These are phyloP conservation scores for Tenebrio molitor DNA, from an alignment of 1,140 invertebrate species.

Conservation along the genomic window DNA sequence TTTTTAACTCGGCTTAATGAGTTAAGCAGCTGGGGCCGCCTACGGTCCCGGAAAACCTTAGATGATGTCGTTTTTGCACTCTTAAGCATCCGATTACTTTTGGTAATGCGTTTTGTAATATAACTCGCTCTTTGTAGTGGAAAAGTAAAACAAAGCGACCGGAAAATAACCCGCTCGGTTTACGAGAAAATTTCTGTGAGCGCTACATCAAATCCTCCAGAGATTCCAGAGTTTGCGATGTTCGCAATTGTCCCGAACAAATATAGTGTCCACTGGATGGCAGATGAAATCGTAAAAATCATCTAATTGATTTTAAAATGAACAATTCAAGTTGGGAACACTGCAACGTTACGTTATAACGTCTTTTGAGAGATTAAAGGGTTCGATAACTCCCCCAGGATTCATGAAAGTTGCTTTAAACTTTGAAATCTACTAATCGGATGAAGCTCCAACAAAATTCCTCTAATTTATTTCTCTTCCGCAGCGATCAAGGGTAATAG, in stretches of 20 bases:
- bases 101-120: conserved; percentile 26
- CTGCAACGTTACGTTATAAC: no score
- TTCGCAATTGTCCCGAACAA: not conserved
- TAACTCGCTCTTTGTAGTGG: conserved; percentile 30
- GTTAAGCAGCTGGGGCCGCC: not conserved
- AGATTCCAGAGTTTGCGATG: conserved; percentile 3
- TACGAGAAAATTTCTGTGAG: conserved; percentile 33
- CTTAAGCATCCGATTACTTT: conserved; percentile 21
- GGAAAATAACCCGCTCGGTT: conserved; percentile 22
- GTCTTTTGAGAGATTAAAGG: conserved; percentile 25
- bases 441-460: conserved; percentile 2
- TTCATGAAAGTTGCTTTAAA: conserved; percentile 7
- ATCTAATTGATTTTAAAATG: not conserved
- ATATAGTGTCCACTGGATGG: not conserved
- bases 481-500: no score
- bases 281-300: conserved; percentile 16
- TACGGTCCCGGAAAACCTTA: not conserved
- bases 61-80: conserved; percentile 2
- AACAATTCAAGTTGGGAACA: no score
- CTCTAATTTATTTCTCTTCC: not conserved
- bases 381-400: conserved; percentile 16
- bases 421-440: conserved; percentile 26
- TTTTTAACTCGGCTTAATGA: not conserved
- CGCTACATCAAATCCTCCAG: not conserved
- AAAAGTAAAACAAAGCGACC: conserved; percentile 37